Evolutionary conservation across 2,797 vertebrate genomes (phyloP).

Genomic region (Rhinoraja longicauda): DNA sequence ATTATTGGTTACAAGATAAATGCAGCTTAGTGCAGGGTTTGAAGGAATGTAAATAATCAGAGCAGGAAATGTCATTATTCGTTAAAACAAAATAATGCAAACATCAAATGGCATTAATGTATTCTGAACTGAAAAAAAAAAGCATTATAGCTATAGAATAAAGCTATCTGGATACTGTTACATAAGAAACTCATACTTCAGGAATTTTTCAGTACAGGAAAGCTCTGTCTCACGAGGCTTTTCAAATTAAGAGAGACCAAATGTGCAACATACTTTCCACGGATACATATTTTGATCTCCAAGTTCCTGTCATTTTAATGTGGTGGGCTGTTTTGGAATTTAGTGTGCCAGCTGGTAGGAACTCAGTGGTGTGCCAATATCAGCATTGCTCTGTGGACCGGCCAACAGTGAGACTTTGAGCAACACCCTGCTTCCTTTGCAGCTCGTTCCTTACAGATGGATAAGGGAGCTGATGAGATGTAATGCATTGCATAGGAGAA

Average conservation of each 20-base stretch:
- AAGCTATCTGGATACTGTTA: not conserved
- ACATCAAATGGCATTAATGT: not conserved
- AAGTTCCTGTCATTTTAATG: not conserved
- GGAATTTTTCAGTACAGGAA: not conserved
- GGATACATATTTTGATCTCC: not conserved
- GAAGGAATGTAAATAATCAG: slow-evolving; percentile 6
- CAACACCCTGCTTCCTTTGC: not conserved
- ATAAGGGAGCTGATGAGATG: not conserved
- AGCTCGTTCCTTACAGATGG: not conserved
- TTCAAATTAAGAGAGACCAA: not conserved
- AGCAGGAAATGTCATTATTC: not conserved
- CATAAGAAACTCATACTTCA: not conserved
- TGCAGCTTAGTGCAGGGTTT: not conserved
- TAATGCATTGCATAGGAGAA: not conserved
- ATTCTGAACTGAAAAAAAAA: not conserved
- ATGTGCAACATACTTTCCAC: not conserved
- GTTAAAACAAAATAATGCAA: not conserved
- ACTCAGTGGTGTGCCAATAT: not conserved
- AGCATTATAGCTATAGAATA: not conserved
- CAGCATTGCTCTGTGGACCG: not conserved
- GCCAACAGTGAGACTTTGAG: not conserved
- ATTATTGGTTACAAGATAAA: not conserved
- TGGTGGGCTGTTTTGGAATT: not conserved
- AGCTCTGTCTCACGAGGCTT: not conserved
- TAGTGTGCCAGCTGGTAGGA: not conserved